These are phyloP conservation scores for Sycophila texana DNA, from an alignment of 2,888 invertebrate species.

Conservation along the genomic window DNA sequence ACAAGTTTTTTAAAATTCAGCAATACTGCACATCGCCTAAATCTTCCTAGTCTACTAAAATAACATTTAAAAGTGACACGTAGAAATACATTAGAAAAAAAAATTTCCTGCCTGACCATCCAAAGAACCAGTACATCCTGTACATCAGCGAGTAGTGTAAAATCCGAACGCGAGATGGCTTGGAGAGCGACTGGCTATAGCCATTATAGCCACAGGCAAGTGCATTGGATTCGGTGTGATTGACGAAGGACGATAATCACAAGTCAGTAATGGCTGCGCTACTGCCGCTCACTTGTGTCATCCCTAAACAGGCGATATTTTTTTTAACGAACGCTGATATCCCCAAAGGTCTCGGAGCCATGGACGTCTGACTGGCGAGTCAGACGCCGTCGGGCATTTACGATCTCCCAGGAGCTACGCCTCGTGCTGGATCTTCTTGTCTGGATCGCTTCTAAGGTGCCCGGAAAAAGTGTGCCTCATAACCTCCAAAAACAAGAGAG, in stretches of 20 bases:
- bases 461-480: slow-evolving; percentile 40
- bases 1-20: too few relatives aligned
- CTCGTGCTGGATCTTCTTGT: neutral
- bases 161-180: slow-evolving; percentile 24
- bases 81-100: neutral
- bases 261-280: slow-evolving; percentile 52
- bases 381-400: slow-evolving; percentile 11
- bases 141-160: neutral
- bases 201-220: neutral
- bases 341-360: neutral
- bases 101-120: slow-evolving; percentile 23
- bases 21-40: too few relatives aligned
- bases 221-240: slow-evolving; percentile 27
- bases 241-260: slow-evolving; percentile 41
- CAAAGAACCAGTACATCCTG: neutral
- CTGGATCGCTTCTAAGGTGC: slow-evolving; percentile 9
- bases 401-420: neutral
- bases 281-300: slow-evolving; percentile 32
- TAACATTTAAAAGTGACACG: too few relatives aligned
- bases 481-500: slow-evolving; percentile 41
- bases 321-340: neutral
- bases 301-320: slow-evolving; percentile 4
- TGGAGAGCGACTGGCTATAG: too few relatives aligned
- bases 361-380: slow-evolving; percentile 20
- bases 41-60: too few relatives aligned